phyloP scores from a whole-genome alignment of 2,888 invertebrate species.

The Nemotelus pantherinus region DNA sequence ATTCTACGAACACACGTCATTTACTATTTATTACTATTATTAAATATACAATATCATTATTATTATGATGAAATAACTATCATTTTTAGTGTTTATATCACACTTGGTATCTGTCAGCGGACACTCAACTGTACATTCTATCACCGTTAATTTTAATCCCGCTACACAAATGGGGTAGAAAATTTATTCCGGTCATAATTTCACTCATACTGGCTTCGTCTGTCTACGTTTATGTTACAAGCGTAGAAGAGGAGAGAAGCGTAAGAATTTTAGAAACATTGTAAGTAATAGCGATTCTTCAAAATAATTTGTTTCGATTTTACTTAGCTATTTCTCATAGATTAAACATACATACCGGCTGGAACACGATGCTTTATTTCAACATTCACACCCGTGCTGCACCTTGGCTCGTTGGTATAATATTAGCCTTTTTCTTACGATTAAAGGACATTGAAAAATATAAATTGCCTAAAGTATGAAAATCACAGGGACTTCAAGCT shows the following conservation, averaged over 20 bases:
- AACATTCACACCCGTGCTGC: conserved; percentile 62
- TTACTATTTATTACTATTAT: too few species aligned
- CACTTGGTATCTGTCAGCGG: conserved; percentile 70
- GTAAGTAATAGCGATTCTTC: not conserved
- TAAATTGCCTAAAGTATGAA: not conserved
- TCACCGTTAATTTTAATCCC: conserved; percentile 68
- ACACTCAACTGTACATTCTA: conserved; percentile 69
- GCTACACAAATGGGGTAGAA: conserved; percentile 64
- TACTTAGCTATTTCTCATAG: not conserved
- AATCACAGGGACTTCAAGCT: too few species aligned
- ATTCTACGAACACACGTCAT: too few species aligned
- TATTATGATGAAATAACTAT: not conserved
- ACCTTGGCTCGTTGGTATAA: conserved; percentile 63
- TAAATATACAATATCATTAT: too few species aligned
- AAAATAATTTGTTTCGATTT: too few species aligned
- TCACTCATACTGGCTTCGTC: conserved; percentile 59
- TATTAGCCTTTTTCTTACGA: conserved; percentile 62
- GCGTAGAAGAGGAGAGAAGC: conserved; percentile 59
- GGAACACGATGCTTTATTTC: conserved; percentile 54
- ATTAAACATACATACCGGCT: not conserved
- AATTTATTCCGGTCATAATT: conserved; percentile 55
- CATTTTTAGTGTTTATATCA: conserved; percentile 66
- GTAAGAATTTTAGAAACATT: conserved; percentile 48
- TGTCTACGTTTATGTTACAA: conserved; percentile 61
- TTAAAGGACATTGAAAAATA: conserved; percentile 56